A percentile compares a stretch with the other conserved stretches of the same genome.
phyloP scores from a whole-genome alignment of 2,888 invertebrate genomes.

The Willowsia nigromaculata region DNA sequence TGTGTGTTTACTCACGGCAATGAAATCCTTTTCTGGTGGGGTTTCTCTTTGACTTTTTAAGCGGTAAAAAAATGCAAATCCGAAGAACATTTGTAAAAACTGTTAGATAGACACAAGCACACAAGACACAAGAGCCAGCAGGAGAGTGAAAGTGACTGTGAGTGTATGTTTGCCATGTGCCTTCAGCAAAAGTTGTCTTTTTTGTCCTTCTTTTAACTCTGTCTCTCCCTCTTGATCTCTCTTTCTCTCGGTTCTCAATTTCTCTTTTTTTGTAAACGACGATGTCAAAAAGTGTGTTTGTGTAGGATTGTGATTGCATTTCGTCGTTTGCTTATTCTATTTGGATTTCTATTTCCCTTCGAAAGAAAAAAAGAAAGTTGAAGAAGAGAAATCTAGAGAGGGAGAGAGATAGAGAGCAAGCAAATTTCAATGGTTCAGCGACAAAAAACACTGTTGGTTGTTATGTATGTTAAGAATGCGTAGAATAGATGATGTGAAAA shows the following conservation, averaged over 20 bases:
- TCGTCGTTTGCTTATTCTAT: slow-evolving; percentile 17
- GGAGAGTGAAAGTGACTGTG: not conserved
- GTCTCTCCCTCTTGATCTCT: slow-evolving; percentile 30
- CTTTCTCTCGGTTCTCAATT: not conserved
- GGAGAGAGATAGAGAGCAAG: not conserved
- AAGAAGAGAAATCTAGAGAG: not conserved
- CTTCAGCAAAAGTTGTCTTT: slow-evolving; percentile 40
- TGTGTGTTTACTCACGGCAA: slow-evolving; percentile 67
- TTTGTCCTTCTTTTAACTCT: slow-evolving; percentile 50
- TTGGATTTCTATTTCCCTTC: slow-evolving; percentile 19
- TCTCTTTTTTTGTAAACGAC: not conserved
- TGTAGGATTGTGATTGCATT: slow-evolving; percentile 43
- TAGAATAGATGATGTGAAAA: too few species aligned
- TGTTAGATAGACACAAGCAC: slow-evolving; percentile 6
- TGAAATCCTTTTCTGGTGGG: slow-evolving; percentile 54
- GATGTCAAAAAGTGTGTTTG: slow-evolving; percentile 44
- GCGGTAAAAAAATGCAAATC: slow-evolving; percentile 60
- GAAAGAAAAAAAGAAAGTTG: not conserved
- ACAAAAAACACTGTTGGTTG: not conserved
- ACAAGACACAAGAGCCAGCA: not conserved
- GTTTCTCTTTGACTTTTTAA: slow-evolving; percentile 57
- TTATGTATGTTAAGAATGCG: not conserved
- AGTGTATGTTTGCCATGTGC: slow-evolving; percentile 36
- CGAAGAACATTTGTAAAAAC: slow-evolving; percentile 43
- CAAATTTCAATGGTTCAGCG: slow-evolving; percentile 11